A percentile compares a stretch with the other conserved stretches of the same genome.
Evolutionary conservation across 2,888 invertebrate genomes (phyloP).

Genomic region (Margaritifera margaritifera): DNA sequence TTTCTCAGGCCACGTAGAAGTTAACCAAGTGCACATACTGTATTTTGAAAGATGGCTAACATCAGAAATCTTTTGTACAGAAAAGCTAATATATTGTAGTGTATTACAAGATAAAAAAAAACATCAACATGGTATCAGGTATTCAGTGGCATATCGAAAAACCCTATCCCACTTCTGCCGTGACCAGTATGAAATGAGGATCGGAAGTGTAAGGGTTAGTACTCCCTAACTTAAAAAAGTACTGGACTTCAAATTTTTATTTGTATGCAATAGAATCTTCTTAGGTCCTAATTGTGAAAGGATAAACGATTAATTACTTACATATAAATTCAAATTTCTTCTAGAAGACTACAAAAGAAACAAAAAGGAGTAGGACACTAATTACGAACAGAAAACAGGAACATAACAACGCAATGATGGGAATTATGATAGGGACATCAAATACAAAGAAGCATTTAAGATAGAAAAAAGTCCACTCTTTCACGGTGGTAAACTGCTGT

Average conservation of each 20-base stretch:
- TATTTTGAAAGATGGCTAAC: too few species aligned
- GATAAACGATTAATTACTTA: constrained; percentile 37
- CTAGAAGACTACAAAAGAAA: constrained; percentile 89
- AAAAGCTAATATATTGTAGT: too few species aligned
- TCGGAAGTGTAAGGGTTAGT: too few species aligned
- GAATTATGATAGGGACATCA: constrained; percentile 82
- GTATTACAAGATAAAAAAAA: too few species aligned
- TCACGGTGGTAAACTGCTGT: neutral
- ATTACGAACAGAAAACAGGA: constrained; percentile 93
- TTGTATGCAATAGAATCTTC: neutral
- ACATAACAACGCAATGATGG: constrained; percentile 89
- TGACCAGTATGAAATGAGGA: too few species aligned
- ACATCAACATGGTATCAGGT: too few species aligned
- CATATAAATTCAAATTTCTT: constrained; percentile 82
- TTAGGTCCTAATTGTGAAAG: neutral
- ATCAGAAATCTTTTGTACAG: too few species aligned
- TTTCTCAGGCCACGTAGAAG: too few species aligned
- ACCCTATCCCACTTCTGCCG: too few species aligned
- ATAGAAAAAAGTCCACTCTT: neutral
- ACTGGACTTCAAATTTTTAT: neutral
- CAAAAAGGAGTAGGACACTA: constrained; percentile 90
- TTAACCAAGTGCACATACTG: too few species aligned
- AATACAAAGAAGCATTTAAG: constrained; percentile 11
- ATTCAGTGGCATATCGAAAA: too few species aligned
- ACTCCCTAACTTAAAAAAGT: too few species aligned